Percentiles rank a stretch among this genome's conserved stretches.
Conservation (phyloP, 2,888 invertebrate species). For the Drosophila macrospina region DNA sequence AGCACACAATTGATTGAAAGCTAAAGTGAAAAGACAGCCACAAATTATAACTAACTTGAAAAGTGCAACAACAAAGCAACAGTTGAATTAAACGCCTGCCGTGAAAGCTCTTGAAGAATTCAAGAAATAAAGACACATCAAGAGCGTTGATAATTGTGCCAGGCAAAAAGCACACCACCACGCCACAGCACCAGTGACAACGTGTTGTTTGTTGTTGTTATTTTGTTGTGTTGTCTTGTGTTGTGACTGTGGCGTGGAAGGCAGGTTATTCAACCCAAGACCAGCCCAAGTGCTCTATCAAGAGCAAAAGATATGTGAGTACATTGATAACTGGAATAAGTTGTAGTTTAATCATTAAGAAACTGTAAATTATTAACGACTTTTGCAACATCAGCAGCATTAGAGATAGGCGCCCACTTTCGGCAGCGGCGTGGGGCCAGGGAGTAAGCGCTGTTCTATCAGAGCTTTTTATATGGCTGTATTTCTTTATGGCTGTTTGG, state of each 20-base stretch:
- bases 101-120: slow-evolving; percentile 46
- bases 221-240: neutral
- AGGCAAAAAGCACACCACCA: slow-evolving; percentile 42
- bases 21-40: slow-evolving; percentile 11
- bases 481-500: neutral
- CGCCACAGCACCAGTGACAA: slow-evolving; percentile 2
- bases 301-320: slow-evolving; percentile 27
- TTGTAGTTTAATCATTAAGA: slow-evolving; percentile 8
- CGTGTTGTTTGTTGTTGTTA: slow-evolving; percentile 24
- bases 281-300: neutral
- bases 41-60: neutral
- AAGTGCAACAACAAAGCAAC: slow-evolving; percentile 6
- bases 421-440: too few species aligned
- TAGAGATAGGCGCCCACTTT: slow-evolving; percentile 2
- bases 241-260: neutral
- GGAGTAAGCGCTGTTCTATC: slow-evolving; percentile 65
- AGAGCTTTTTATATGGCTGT: slow-evolving; percentile 44
- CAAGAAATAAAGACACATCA: slow-evolving; percentile 22
- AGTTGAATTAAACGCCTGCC: slow-evolving; percentile 24
- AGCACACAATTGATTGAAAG: slow-evolving; percentile 3
- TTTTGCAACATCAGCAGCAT: slow-evolving; percentile 51
- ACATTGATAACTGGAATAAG: slow-evolving; percentile 10
- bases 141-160: slow-evolving; percentile 44
- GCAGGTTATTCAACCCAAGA: slow-evolving; percentile 60
- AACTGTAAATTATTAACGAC: neutral